phyloP scores from a whole-genome alignment of 2,113 vertebrate species.

The Mesitornis unicolor region DNA sequence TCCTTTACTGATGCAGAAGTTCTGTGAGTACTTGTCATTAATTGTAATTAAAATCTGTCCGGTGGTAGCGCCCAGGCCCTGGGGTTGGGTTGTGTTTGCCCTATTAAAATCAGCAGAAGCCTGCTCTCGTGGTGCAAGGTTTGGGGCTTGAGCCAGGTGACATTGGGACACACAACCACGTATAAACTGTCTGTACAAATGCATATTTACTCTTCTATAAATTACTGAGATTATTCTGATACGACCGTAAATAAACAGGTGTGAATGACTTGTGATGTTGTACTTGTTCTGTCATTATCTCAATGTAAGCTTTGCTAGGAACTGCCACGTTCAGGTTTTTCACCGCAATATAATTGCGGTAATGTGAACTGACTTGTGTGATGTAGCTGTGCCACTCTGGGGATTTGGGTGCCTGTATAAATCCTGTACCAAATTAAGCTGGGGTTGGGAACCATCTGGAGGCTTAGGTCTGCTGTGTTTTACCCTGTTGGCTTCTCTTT shows the following conservation, averaged over 20 bases:
- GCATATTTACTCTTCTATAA: not conserved
- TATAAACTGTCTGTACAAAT: not conserved
- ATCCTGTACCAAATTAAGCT: not conserved
- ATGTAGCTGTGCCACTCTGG: not conserved
- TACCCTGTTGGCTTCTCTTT: not conserved
- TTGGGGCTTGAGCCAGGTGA: not conserved
- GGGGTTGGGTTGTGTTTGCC: not conserved
- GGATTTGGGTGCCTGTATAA: not conserved
- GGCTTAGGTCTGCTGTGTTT: not conserved
- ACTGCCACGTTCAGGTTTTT: not conserved
- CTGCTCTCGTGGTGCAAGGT: accelerated
- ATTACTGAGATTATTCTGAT: accelerated
- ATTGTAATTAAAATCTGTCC: not conserved
- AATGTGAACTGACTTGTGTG: not conserved
- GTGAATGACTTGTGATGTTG: not conserved
- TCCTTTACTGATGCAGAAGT: not conserved
- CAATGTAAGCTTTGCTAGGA: accelerated
- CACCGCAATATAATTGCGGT: accelerated
- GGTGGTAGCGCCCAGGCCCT: not conserved
- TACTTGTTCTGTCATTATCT: accelerated
- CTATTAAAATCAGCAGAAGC: not conserved
- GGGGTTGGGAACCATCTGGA: not conserved
- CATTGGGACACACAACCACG: accelerated
- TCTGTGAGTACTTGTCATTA: not conserved
- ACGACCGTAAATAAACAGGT: accelerated